Evolutionary conservation across 2,888 invertebrate species (phyloP), one percentile per base, ranked within the genome.

Genomic region (Dicranocentrus wangi): DNA sequence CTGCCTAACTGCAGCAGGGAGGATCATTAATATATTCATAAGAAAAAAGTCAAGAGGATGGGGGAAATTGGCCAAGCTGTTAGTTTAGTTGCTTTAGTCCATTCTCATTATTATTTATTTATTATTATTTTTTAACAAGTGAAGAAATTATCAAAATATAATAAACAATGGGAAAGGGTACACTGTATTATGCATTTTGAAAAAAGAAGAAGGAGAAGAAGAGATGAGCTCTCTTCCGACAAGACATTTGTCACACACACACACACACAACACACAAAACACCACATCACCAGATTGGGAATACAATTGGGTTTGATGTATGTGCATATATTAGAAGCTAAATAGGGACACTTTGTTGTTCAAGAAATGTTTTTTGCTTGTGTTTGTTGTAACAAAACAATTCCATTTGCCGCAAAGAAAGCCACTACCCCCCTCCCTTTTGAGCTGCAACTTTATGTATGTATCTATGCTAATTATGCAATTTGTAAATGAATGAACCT

Each of bases 191-290:
- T 13, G 39, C 13, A 39, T 39, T 8, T 8, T 39, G 13, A 8
- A 8, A 39, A 39, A 5, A 39, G 7, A 39, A 39, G 13, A 39
- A 39, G 5, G 13, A 13, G 7, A 39, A 39, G 5, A 47, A 43
- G 28, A 51, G 23, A 61, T 61, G 77, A 53, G 63, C 53, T 73
- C 58, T 81, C 81, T 81, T 81, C 81, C 81, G 81, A 76, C 81
- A 81, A 81, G 81, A 51, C 76, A 81, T 81, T 81, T 69, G 69
- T 81, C 79, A 79, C 69, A 55, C 7, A 21, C 21, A 53, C 28
- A 53, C n/a, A n/a, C n/a, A n/a, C n/a, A n/a, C n/a, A n/a, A n/a
- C 7, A 39, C 39, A 39, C 39, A 39, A 39, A 39, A 39, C 5
- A 39, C 7, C 5, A 13, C 39, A 39, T 39, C 53, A 28, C 19